Base-by-base conservation (phyloP, 2,888 invertebrate genomes). In the Furcula furcula region DNA sequence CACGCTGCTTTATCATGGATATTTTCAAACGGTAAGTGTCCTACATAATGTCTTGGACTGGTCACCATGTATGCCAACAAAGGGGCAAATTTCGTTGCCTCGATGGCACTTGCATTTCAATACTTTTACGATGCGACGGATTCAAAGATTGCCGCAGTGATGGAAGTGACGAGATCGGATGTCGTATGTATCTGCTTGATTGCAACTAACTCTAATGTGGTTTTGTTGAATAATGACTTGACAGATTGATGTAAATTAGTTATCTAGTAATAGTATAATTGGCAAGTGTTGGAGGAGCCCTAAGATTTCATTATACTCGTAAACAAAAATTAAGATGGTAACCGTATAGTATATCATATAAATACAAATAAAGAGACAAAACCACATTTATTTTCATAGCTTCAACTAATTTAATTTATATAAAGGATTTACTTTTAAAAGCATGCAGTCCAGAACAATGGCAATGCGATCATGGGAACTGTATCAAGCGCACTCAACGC, bases 91-190 rank as follows among this genome's bases (percentile, higher is more conserved):
- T 94, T 79, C 92, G 91, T 46, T 96, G 96, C 76, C 88, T 85
- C 38, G 94, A 95, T 73, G 93, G 94, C 31, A 90, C 91, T 56
- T 95, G 95, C 74, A 92, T 96, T 57, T 92, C 93, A 26, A 88
- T 91, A 47, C 76, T 90, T 27, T 83, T 91, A 48, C 91, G 93
- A 31, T 96, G 96, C 74, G 93, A 96, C 71, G 93, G 94, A 40
- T 91, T 90, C 59, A 89, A 90, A 65, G 93, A 96, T 80, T 96
- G 96, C 76, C 89, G 90, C 3, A 77, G 81, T 40, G 94, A 93
- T 73, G 89, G 90, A 18, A 89, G 90, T 31, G 93, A 93, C 58
- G 93, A 93, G 65, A 76, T 87, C 36, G 89, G 81, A 40, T 92
- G 92, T 73, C 91, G 92, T 92, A 91, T 80, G 92, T 92, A 75